These are phyloP conservation scores for Otocyon megalotis DNA, from an alignment of 2,113 vertebrate species.

Conservation along the genomic window DNA sequence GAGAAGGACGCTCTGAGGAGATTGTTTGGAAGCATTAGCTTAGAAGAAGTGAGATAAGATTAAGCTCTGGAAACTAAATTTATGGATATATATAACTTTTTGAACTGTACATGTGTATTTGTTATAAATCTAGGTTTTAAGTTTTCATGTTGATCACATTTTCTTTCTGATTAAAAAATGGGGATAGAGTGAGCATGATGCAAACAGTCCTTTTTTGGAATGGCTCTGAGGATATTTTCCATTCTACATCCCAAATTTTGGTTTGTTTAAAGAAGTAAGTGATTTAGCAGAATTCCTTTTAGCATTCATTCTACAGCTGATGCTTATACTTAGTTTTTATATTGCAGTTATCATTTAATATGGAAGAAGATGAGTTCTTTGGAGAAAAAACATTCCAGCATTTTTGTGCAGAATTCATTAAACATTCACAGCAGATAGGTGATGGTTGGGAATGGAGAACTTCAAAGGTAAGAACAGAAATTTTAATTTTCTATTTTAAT, in stretches of 20 bases:
- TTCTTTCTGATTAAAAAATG: slow-evolving; percentile 19
- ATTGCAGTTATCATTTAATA: slow-evolving; percentile 80
- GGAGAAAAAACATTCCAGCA: slow-evolving; percentile 89
- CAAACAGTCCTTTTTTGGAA: background rate
- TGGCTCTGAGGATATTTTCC: background rate
- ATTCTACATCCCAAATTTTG: background rate
- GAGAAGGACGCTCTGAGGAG: background rate
- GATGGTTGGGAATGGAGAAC: slow-evolving; percentile 94
- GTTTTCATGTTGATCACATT: slow-evolving; percentile 19
- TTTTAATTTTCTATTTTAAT: slow-evolving; percentile 50
- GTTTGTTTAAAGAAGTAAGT: slow-evolving; percentile 45
- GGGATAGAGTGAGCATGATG: background rate
- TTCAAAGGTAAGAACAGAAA: slow-evolving; percentile 87
- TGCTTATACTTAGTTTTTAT: slow-evolving; percentile 75
- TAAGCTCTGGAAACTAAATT: background rate
- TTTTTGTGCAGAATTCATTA: slow-evolving; percentile 90
- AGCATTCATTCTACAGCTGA: slow-evolving; percentile 31
- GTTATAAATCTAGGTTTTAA: slow-evolving; percentile 24
- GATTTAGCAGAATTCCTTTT: slow-evolving; percentile 60
- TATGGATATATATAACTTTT: slow-evolving; percentile 15
- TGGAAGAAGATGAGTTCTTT: slow-evolving; percentile 85
- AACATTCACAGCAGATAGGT: slow-evolving; percentile 89
- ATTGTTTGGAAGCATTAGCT: background rate
- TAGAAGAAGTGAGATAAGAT: background rate
- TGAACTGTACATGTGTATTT: background rate